phyloP scores from a whole-genome alignment of 2,888 invertebrate species.

The Mythimna pallens region DNA sequence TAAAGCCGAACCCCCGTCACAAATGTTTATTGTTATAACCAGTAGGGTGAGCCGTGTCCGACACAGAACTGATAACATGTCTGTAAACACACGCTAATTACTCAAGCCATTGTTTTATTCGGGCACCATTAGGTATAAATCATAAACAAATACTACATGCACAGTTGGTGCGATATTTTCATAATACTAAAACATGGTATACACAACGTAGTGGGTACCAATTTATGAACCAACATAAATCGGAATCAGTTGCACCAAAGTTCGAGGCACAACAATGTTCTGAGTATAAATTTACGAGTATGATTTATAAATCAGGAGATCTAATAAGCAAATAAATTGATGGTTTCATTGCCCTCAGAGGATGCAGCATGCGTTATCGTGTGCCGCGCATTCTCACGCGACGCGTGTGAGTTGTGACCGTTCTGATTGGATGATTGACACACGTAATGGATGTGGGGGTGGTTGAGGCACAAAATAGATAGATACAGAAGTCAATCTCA shows the following conservation, averaged over 20 bases:
- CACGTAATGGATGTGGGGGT: constrained; percentile 68
- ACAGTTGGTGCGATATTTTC: constrained; percentile 28
- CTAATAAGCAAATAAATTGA: constrained; percentile 73
- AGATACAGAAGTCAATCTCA: too few species aligned
- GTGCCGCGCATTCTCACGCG: constrained; percentile 78
- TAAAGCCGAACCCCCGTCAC: neutral
- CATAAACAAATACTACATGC: constrained; percentile 17
- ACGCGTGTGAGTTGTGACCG: constrained; percentile 74
- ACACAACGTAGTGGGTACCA: neutral
- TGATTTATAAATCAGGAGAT: constrained; percentile 65
- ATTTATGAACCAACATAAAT: constrained; percentile 35
- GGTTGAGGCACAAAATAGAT: constrained; percentile 30
- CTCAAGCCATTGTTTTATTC: constrained; percentile 37
- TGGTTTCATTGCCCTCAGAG: constrained; percentile 78
- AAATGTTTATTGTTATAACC: constrained; percentile 7
- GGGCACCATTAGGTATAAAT: constrained; percentile 16
- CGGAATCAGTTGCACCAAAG: constrained; percentile 25
- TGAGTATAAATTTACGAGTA: constrained; percentile 60
- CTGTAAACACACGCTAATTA: constrained; percentile 15
- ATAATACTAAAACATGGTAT: constrained; percentile 32
- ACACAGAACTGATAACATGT: constrained; percentile 16
- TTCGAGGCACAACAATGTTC: constrained; percentile 34
- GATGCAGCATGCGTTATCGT: constrained; percentile 75
- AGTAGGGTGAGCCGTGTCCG: neutral
- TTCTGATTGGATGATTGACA: constrained; percentile 83